These are phyloP conservation scores for Tetranychus cinnabarinus DNA, from an alignment of 1,140 invertebrate species.

Conservation along the genomic window DNA sequence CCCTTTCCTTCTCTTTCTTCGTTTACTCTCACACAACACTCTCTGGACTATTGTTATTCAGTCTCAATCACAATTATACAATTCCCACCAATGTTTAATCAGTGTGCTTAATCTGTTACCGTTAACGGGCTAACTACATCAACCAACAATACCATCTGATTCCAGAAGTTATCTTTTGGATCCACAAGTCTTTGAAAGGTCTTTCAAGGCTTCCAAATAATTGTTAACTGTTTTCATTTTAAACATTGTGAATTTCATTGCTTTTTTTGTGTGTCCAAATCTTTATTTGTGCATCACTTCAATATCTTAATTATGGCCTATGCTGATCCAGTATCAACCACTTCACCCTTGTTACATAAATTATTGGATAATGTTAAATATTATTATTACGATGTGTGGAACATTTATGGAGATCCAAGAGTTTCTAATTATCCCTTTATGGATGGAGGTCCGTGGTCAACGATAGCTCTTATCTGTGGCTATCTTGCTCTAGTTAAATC, in stretches of 20 bases:
- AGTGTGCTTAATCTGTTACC: too few relatives aligned
- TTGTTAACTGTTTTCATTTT: neutral
- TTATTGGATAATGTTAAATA: constrained; percentile 3
- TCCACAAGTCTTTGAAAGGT: too few relatives aligned
- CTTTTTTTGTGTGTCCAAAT: too few relatives aligned
- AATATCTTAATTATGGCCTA: too few relatives aligned
- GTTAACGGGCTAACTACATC: too few relatives aligned
- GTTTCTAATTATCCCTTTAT: constrained; percentile 6
- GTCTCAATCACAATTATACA: neutral
- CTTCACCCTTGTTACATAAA: neutral
- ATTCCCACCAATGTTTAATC: neutral
- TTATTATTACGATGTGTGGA: constrained; percentile 9
- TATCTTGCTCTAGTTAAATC: constrained; percentile 9
- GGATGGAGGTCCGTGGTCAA: constrained; percentile 7
- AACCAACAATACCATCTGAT: too few relatives aligned
- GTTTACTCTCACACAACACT: neutral
- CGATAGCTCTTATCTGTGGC: constrained; percentile 1
- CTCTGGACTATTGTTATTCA: neutral
- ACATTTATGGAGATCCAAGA: constrained; percentile 6
- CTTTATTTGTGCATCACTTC: too few relatives aligned
- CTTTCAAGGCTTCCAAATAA: neutral
- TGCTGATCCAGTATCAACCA: neutral
- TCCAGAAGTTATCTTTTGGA: too few relatives aligned
- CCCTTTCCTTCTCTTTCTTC: neutral
- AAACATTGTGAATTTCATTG: neutral